Percentiles rank a stretch among this genome's conserved stretches.
phyloP scores from a whole-genome alignment of 2,797 vertebrate genomes.

The Betta splendens region DNA sequence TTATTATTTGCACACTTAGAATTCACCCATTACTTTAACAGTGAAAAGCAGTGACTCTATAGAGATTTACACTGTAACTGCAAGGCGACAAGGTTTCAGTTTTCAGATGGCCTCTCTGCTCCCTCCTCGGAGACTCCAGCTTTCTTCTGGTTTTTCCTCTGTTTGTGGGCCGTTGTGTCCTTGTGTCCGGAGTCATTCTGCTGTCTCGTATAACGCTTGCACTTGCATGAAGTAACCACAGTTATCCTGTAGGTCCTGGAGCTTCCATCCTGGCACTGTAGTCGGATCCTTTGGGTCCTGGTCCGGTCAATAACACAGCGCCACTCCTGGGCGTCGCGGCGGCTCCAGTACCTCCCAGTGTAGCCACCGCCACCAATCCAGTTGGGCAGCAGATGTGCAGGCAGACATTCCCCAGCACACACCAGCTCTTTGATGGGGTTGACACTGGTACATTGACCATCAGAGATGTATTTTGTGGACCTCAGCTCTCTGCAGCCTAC shows the following conservation, averaged over 20 bases:
- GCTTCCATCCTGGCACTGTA: slow-evolving; percentile 91
- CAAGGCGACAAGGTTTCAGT: slow-evolving; percentile 21
- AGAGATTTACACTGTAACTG: neutral
- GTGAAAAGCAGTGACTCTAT: neutral
- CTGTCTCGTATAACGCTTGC: slow-evolving; percentile 91
- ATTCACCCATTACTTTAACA: neutral
- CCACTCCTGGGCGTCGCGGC: slow-evolving; percentile 89
- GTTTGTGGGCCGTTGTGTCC: slow-evolving; percentile 16
- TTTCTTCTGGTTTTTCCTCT: slow-evolving; percentile 42
- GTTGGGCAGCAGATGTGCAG: slow-evolving; percentile 91
- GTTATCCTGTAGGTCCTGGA: slow-evolving; percentile 94
- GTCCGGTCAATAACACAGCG: slow-evolving; percentile 91
- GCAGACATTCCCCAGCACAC: slow-evolving; percentile 94
- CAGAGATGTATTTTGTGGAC: slow-evolving; percentile 96
- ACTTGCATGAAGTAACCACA: slow-evolving; percentile 93
- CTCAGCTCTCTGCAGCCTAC: slow-evolving; percentile 93
- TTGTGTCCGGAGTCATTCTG: slow-evolving; percentile 91
- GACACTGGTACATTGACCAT: slow-evolving; percentile 95
- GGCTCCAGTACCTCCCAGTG: slow-evolving; percentile 90
- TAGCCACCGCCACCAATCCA: slow-evolving; percentile 84
- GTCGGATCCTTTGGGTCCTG: slow-evolving; percentile 90
- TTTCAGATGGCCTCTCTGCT: slow-evolving; percentile 7
- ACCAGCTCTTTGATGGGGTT: slow-evolving; percentile 95
- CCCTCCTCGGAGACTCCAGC: slow-evolving; percentile 24
- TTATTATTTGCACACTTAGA: neutral